Evolutionary conservation across 2,888 invertebrate genomes (phyloP).

Genomic region (Crioceris asparagi): DNA sequence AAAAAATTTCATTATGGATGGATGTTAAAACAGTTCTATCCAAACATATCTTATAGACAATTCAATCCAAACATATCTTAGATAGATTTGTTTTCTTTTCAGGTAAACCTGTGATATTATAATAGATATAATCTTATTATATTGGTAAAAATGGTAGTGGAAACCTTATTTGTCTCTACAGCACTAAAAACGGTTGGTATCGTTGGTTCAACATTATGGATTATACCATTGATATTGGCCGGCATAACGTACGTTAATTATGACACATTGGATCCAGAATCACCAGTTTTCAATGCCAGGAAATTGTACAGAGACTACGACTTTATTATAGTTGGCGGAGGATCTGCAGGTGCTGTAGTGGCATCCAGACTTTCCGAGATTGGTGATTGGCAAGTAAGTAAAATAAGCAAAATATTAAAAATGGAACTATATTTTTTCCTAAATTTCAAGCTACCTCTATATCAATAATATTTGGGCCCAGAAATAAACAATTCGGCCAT

Average conservation of each 20-base stretch:
- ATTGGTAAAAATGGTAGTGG: slow-evolving; percentile 65
- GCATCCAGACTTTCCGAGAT: slow-evolving; percentile 66
- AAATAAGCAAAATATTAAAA: too few species aligned
- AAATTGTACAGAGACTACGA: slow-evolving; percentile 61
- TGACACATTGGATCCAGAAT: slow-evolving; percentile 71
- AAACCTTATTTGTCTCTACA: slow-evolving; percentile 64
- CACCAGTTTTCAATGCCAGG: slow-evolving; percentile 58
- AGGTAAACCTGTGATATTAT: too few species aligned
- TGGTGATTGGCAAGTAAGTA: slow-evolving; percentile 50
- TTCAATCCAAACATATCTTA: too few species aligned
- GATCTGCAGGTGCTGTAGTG: slow-evolving; percentile 83
- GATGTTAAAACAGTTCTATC: too few species aligned
- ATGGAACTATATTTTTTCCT: too few species aligned
- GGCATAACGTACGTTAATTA: slow-evolving; percentile 71
- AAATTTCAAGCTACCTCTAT: too few species aligned
- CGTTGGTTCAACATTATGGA: slow-evolving; percentile 68
- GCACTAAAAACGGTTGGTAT: slow-evolving; percentile 69
- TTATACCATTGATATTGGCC: slow-evolving; percentile 72
- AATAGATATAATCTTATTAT: too few species aligned
- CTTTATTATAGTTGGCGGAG: slow-evolving; percentile 75
- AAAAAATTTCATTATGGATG: too few species aligned
- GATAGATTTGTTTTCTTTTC: too few species aligned
- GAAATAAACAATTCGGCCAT: neutral
- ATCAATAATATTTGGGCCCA: too few species aligned
- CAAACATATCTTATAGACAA: too few species aligned